Conservation (phyloP, 2,113 vertebrate species). For the Phrynosoma platyrhinos region DNA sequence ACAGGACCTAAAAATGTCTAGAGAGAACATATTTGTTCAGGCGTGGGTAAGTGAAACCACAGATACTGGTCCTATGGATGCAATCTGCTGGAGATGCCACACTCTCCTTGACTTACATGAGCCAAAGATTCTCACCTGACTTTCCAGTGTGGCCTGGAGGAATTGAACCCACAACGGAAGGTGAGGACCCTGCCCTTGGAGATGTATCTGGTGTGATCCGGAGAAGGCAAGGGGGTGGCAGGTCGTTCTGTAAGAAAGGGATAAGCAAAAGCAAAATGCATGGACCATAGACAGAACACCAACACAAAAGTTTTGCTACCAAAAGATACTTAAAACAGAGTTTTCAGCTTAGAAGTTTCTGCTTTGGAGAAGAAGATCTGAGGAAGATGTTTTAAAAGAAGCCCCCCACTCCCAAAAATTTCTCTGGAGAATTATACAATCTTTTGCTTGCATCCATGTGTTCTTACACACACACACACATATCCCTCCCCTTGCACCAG, state of each 20-base stretch:
- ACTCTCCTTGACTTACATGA: neutral
- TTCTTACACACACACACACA: neutral
- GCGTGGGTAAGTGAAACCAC: too few species aligned
- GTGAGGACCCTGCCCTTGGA: conserved; percentile 80
- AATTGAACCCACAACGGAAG: conserved; percentile 81
- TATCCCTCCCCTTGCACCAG: neutral
- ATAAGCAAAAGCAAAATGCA: neutral
- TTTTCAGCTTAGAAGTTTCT: neutral
- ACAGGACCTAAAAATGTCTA: too few species aligned
- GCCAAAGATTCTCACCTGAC: conserved; percentile 75
- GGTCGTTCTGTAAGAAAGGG: conserved; percentile 70
- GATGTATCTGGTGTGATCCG: conserved; percentile 79
- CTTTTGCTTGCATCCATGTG: neutral
- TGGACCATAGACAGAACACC: neutral
- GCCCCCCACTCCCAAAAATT: neutral
- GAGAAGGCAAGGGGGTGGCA: conserved; percentile 57
- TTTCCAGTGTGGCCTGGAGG: conserved; percentile 65
- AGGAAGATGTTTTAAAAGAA: neutral
- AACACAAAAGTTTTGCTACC: neutral
- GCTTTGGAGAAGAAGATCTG: neutral
- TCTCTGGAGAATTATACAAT: too few species aligned
- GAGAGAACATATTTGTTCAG: too few species aligned
- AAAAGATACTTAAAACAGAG: neutral
- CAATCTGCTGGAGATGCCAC: too few species aligned
- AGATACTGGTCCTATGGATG: too few species aligned